A percentile compares a stretch with the other conserved stretches of the same genome.
Conservation (phyloP, 2,888 invertebrate species). For the Metalampra italica region DNA sequence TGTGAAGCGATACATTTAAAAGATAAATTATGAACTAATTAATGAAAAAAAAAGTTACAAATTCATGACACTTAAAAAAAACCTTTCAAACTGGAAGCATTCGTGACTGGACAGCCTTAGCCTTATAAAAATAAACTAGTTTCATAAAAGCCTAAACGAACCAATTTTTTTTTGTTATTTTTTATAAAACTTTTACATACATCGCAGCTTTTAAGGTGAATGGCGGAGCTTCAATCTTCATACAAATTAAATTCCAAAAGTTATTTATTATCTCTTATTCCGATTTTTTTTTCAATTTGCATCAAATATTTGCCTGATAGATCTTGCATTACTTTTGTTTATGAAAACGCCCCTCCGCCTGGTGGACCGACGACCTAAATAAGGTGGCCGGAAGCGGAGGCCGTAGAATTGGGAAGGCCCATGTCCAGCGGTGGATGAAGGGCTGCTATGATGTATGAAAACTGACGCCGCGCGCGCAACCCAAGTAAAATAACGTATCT, state of each 20-base stretch:
- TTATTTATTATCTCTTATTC: too few relatives aligned
- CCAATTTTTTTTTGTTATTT: conserved; percentile 28
- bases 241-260: not conserved
- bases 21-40: conserved; percentile 63
- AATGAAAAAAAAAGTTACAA: conserved; percentile 56
- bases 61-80: conserved; percentile 61
- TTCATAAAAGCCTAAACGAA: conserved; percentile 48
- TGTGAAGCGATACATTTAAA: conserved; percentile 59
- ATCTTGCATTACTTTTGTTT: not conserved
- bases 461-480: not conserved
- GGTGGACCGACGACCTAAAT: too few relatives aligned
- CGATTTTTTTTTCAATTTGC: too few relatives aligned
- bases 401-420: too few relatives aligned
- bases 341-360: not conserved
- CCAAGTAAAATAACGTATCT: conserved; percentile 19
- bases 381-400: too few relatives aligned
- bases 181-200: conserved; percentile 30
- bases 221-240: not conserved
- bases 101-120: conserved; percentile 58
- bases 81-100: conserved; percentile 64
- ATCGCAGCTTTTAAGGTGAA: conserved; percentile 12
- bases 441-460: not conserved
- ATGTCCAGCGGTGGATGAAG: too few relatives aligned
- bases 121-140: conserved; percentile 41
- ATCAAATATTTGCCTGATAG: too few relatives aligned